These are phyloP conservation scores for Didymodactylos carnosus DNA, from an alignment of 2,888 invertebrate genomes.

Conservation along the genomic window DNA sequence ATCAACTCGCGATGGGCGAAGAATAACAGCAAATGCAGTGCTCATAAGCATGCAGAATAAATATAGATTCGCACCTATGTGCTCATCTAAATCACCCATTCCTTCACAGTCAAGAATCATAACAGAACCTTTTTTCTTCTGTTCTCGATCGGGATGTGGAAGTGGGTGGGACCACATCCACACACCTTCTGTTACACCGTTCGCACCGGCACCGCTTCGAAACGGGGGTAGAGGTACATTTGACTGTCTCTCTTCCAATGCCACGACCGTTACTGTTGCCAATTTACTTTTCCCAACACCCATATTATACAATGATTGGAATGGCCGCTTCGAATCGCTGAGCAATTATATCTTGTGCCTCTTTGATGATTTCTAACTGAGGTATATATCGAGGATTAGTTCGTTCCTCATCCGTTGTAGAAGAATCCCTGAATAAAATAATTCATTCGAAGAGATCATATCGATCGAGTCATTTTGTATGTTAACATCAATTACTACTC, in stretches of 20 bases:
- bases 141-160: neutral
- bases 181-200: neutral
- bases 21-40: neutral
- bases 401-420: too few relatives aligned
- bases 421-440: too few relatives aligned
- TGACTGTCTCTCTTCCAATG: neutral
- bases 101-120: neutral
- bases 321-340: neutral
- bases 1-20: neutral
- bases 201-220: neutral
- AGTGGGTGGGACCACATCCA: neutral
- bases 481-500: too few relatives aligned
- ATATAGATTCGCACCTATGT: neutral
- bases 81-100: neutral
- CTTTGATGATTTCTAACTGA: neutral
- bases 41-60: neutral
- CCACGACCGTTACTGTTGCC: neutral
- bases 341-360: neutral
- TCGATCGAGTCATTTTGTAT: too few relatives aligned
- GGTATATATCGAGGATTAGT: neutral
- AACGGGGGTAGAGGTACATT: neutral
- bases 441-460: too few relatives aligned
- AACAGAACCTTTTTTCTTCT: neutral
- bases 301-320: neutral
- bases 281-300: neutral